phyloP scores from a whole-genome alignment of 2,797 vertebrate genomes.

The Clarias platycephalus region DNA sequence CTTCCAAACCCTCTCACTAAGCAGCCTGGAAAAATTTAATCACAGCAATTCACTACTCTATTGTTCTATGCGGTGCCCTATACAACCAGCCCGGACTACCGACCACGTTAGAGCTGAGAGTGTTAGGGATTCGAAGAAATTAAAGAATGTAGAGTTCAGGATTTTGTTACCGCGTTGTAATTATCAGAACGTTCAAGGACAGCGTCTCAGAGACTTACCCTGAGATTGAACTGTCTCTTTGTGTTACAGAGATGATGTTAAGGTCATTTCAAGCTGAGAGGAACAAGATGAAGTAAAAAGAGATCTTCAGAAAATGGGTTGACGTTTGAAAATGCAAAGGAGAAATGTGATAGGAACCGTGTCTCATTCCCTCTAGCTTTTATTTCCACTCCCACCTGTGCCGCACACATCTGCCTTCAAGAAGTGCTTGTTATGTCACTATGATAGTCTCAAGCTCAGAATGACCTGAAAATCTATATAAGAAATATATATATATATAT shows the following conservation, averaged over 20 bases:
- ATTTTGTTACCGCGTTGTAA: background rate
- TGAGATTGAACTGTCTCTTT: background rate
- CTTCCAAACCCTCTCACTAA: background rate
- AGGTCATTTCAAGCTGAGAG: background rate
- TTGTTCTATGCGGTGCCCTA: background rate
- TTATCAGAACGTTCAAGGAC: background rate
- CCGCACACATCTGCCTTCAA: slow-evolving; percentile 5
- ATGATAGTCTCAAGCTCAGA: slow-evolving; percentile 16
- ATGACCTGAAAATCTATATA: slow-evolving; percentile 27
- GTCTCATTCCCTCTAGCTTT: slow-evolving; percentile 1
- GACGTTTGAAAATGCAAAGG: slow-evolving; percentile 4
- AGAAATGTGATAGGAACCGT: background rate
- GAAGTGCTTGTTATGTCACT: slow-evolving; percentile 10
- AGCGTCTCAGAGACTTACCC: background rate
- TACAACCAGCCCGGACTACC: background rate
- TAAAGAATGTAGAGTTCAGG: background rate
- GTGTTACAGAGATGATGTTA: background rate
- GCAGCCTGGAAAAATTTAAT: background rate
- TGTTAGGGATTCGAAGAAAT: background rate
- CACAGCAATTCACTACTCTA: background rate
- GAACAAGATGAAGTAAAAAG: background rate
- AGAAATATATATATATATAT: no score
- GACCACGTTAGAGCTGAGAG: background rate
- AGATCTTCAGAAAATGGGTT: background rate
- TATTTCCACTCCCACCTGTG: slow-evolving; percentile 8